A percentile compares a stretch with the other conserved stretches of the same genome.
phyloP scores from a whole-genome alignment of 2,888 invertebrate species.

The Morinoia aosen region DNA sequence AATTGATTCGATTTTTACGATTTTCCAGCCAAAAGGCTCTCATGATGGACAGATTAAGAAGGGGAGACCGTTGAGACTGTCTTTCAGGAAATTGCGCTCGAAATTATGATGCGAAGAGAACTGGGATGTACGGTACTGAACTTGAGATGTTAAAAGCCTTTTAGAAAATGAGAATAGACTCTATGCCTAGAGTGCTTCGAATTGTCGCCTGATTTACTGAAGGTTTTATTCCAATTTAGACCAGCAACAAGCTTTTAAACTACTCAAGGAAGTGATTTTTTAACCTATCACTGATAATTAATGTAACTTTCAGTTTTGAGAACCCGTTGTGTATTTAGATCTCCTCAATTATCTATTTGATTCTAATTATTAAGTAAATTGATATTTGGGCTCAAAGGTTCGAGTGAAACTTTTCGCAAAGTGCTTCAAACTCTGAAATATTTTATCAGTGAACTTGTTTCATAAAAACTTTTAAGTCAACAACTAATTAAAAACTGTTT shows the following conservation, averaged over 20 bases:
- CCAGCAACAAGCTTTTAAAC: neutral
- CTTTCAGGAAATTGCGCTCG: neutral
- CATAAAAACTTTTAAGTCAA: neutral
- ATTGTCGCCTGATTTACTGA: neutral
- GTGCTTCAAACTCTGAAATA: neutral
- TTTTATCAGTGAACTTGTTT: neutral
- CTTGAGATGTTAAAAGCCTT: neutral
- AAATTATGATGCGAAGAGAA: neutral
- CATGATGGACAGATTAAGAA: constrained; percentile 17
- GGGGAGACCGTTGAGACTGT: neutral
- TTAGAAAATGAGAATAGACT: neutral
- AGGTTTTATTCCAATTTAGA: neutral
- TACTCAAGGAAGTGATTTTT: neutral
- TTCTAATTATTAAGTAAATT: neutral
- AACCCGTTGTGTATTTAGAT: neutral
- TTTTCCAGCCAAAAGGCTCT: neutral
- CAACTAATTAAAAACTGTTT: no score
- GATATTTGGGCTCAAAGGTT: neutral
- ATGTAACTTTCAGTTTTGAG: neutral
- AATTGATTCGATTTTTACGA: constrained; percentile 34
- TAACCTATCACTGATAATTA: neutral
- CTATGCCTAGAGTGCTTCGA: neutral
- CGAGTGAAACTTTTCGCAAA: neutral
- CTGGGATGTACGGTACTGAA: neutral
- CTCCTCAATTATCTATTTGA: neutral